Conservation (phyloP, 2,888 invertebrate genomes). For the Eueremaeus valkanovi region DNA sequence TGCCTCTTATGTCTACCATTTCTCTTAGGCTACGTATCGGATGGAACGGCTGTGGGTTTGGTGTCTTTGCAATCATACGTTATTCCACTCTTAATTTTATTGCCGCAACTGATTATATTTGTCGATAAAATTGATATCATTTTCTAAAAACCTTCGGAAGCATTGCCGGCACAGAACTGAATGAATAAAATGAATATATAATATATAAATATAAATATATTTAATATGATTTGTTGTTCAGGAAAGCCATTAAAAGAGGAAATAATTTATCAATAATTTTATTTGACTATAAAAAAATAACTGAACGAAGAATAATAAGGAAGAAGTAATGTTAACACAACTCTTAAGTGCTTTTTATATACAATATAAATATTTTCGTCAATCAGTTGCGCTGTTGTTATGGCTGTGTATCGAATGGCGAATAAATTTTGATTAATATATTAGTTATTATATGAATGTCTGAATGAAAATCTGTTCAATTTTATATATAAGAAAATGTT, state of each 20-base stretch:
- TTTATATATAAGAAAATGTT: not conserved
- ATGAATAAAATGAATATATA: not conserved
- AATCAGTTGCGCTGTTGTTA: not conserved
- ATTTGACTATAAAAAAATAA: not conserved
- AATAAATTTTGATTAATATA: not conserved
- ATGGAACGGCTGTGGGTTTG: not conserved
- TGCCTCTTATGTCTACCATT: not conserved
- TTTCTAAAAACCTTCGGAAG: not conserved
- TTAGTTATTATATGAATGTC: slow-evolving; percentile 2
- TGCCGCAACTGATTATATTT: not conserved
- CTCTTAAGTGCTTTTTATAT: slow-evolving; percentile 4
- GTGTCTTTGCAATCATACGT: slow-evolving; percentile 25
- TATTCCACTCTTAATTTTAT: not conserved
- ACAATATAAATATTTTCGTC: not conserved
- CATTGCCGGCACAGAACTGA: too few relatives aligned
- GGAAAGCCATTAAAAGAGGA: not conserved
- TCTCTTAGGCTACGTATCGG: slow-evolving; percentile 24
- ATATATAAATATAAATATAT: too few relatives aligned
- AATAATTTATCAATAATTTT: not conserved
- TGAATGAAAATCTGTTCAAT: not conserved
- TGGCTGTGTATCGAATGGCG: not conserved
- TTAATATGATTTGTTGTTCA: too few relatives aligned
- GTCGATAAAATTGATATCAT: slow-evolving; percentile 3
- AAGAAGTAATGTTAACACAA: not conserved
- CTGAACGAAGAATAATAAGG: not conserved